Percentiles rank a stretch among this genome's conserved stretches.
Evolutionary conservation across 2,888 invertebrate species (phyloP).

Genomic region (Volucella inanis): DNA sequence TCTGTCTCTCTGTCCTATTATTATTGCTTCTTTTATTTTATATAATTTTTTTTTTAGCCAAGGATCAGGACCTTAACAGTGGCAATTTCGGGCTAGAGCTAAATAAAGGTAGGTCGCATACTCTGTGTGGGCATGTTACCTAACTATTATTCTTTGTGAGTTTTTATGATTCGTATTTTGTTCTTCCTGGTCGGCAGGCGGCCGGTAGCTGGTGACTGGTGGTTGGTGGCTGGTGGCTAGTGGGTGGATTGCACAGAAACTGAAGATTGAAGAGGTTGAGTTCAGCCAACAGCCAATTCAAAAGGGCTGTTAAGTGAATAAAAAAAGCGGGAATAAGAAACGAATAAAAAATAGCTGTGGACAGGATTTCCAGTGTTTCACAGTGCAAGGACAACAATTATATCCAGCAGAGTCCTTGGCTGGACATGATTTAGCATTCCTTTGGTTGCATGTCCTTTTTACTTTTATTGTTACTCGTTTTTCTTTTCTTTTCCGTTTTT

Average conservation of each 20-base stretch:
- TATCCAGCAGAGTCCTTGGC: constrained; percentile 43
- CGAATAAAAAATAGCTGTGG: constrained; percentile 7
- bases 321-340: constrained; percentile 8
- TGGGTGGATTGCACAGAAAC: background rate
- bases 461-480: constrained; percentile 23
- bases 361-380: constrained; percentile 57
- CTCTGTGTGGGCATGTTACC: constrained; percentile 46
- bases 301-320: constrained; percentile 63
- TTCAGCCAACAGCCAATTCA: constrained; percentile 63
- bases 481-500: constrained; percentile 2
- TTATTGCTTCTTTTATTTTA: constrained; percentile 76
- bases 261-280: constrained; percentile 13
- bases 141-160: constrained; percentile 46
- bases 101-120: constrained; percentile 56
- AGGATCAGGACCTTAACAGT: constrained; percentile 54
- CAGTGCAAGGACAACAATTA: constrained; percentile 60
- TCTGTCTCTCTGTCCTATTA: constrained; percentile 66
- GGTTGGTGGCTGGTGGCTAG: background rate
- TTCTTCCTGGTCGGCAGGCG: constrained; percentile 6
- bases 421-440: constrained; percentile 80
- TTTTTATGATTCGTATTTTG: constrained; percentile 63
- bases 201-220: too few species aligned
- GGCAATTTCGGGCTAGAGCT: constrained; percentile 51
- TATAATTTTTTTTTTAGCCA: constrained; percentile 71
- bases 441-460: constrained; percentile 75